Base-by-base conservation (phyloP, 2,113 vertebrate species). In the Melospiza melodia region DNA sequence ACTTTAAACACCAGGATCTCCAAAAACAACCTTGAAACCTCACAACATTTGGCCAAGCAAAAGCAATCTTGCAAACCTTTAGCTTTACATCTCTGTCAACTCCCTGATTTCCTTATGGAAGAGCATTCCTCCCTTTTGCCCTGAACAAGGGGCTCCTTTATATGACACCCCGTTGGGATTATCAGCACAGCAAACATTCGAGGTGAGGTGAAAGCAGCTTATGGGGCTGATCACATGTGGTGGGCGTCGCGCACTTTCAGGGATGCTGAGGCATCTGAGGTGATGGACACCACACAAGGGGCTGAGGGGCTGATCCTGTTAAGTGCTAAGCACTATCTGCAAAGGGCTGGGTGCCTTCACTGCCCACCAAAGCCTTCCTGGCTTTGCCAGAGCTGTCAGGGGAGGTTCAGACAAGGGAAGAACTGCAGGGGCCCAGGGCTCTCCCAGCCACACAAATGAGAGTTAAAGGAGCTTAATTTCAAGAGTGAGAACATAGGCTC, bases 201-300 rank as follows among this genome's bases (percentile, higher is more conserved):
- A 93, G 96, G 92, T 95, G 92, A 87, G 94, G 37, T 51, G 62
- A 89, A 95, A 96, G 95, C 92, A 84, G 92, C 83, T 96, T 96
- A 96, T 11, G 25, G 91, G 62, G 80, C 86, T 90, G 73, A 87
- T 89, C 80, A 81, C 83, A 87, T 61, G 83, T 19, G 58, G 76
- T 81, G 92, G 83, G 73, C 18, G 0, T 79, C 59, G 49, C 9
- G 35, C 25, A 23, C 79, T 55, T 84, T 24, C 74, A 55, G 81
- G 94, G 87, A 35, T 33, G 2, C 22, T 43, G 46, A 95, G 93
- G 90, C 90, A 89, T 65, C 65, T 57, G 83, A 94, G 96, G 95
- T 93, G 93, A 95, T 95, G 93, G 83, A 48, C 65, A 81, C 37
- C 88, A 81, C 41, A 37, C 28, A 6, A 67, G 52, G n/a, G 2